Percentiles rank a stretch among this genome's conserved stretches.
phyloP scores from a whole-genome alignment of 2,797 vertebrate genomes.

The Morelia viridis region DNA sequence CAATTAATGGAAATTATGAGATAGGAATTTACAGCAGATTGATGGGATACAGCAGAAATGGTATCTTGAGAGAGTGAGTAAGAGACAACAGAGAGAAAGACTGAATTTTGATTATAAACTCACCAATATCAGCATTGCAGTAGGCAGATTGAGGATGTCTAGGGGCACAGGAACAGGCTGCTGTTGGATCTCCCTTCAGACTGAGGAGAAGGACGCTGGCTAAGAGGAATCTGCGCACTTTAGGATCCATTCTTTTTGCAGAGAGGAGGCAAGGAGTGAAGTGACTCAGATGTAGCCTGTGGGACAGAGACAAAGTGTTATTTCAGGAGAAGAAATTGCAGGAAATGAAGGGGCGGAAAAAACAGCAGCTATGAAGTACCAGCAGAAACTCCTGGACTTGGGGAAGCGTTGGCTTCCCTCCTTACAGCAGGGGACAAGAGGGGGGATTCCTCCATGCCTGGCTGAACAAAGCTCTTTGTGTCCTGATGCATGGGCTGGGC shows the following conservation, averaged over 20 bases:
- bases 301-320: background rate
- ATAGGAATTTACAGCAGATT: background rate
- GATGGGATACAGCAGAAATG: too few relatives aligned
- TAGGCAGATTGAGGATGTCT: conserved; percentile 65
- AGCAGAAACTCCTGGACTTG: background rate
- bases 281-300: background rate
- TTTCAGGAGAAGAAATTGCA: background rate
- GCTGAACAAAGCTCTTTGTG: background rate
- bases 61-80: background rate
- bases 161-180: conserved; percentile 61
- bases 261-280: background rate
- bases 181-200: background rate
- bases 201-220: conserved; percentile 1
- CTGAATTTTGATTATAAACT: conserved; percentile 33
- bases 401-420: background rate
- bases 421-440: background rate
- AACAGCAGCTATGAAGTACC: background rate
- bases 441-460: background rate
- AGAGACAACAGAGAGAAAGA: background rate
- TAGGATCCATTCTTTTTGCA: conserved; percentile 2
- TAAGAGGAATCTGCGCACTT: conserved; percentile 27
- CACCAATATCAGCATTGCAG: conserved; percentile 63
- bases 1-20: background rate
- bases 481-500: background rate
- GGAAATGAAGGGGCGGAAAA: background rate